Evolutionary conservation across 2,888 invertebrate species (phyloP).

Genomic region (Drosophila pullipes): DNA sequence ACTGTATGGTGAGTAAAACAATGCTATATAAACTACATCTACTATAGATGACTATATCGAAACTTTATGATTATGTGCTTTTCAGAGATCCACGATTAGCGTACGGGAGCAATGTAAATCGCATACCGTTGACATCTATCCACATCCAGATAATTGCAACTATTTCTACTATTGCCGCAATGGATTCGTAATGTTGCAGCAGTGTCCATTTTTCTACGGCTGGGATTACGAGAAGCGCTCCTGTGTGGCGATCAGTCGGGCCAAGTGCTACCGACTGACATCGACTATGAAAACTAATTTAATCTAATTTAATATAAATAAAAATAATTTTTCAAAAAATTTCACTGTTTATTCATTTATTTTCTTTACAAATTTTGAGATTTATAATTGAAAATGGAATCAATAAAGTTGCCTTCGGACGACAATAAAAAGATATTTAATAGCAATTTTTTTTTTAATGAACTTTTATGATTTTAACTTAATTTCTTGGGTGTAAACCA

Average conservation of each 20-base stretch:
- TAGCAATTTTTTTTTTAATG: not conserved
- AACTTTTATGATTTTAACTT: not conserved
- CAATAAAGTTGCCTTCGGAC: not conserved
- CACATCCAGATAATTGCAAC: conserved; percentile 82
- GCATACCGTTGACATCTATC: conserved; percentile 74
- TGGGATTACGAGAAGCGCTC: conserved; percentile 80
- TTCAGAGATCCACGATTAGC: conserved; percentile 57
- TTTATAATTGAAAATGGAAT: not conserved
- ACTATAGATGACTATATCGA: too few relatives aligned
- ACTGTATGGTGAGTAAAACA: conserved; percentile 73
- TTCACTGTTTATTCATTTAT: not conserved
- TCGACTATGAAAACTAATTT: not conserved
- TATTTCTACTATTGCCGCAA: conserved; percentile 82
- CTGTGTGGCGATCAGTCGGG: conserved; percentile 67
- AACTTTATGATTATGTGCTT: not conserved
- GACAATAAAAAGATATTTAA: not conserved
- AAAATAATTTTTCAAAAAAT: not conserved
- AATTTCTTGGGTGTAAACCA: not conserved
- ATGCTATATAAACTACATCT: not conserved
- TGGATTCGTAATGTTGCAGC: conserved; percentile 82
- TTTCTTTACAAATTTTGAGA: not conserved
- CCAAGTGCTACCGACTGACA: conserved; percentile 63
- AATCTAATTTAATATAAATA: conserved; percentile 23
- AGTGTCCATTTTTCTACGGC: conserved; percentile 82
- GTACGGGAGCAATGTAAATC: conserved; percentile 73